These are phyloP conservation scores for Drosophila sechellia DNA, from an alignment of 1,140 invertebrate species.

Conservation along the genomic window DNA sequence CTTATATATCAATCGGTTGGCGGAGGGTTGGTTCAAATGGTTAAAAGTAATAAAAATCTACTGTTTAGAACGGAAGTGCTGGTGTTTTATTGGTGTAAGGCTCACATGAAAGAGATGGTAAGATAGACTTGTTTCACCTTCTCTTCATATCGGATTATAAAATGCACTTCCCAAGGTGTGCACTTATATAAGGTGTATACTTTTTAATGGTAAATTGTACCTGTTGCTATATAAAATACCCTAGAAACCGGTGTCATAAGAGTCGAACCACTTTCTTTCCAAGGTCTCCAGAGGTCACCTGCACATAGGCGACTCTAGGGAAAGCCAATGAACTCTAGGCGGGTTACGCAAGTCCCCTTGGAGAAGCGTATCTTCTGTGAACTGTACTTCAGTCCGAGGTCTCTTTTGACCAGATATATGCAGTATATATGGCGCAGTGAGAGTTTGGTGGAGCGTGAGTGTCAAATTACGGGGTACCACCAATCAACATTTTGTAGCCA, in stretches of 20 bases:
- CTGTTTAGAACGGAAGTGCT: constrained; percentile 35
- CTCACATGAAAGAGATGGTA: too few relatives aligned
- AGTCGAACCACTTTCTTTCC: constrained; percentile 29
- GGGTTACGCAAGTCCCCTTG: constrained; percentile 38
- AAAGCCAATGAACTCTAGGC: constrained; percentile 35
- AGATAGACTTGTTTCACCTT: too few relatives aligned
- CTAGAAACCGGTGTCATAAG: neutral
- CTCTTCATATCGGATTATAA: neutral
- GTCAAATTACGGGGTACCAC: constrained; percentile 49
- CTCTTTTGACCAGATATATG: constrained; percentile 6
- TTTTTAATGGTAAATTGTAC: neutral
- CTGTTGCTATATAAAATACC: neutral
- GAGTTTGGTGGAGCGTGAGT: constrained; percentile 66
- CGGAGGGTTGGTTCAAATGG: constrained; percentile 21
- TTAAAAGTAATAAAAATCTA: constrained; percentile 44
- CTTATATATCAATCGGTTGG: constrained; percentile 44
- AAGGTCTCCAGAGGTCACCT: constrained; percentile 33
- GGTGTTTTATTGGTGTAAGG: neutral
- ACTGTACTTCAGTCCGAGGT: constrained; percentile 12
- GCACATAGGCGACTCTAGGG: constrained; percentile 12
- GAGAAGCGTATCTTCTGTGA: constrained; percentile 24
- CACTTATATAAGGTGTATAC: neutral
- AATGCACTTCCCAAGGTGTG: neutral
- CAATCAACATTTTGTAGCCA: constrained; percentile 28
- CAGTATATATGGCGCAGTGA: constrained; percentile 16